Evolutionary conservation across 1,140 invertebrate species (phyloP).

Genomic region (Thaumatotibia leucotreta): DNA sequence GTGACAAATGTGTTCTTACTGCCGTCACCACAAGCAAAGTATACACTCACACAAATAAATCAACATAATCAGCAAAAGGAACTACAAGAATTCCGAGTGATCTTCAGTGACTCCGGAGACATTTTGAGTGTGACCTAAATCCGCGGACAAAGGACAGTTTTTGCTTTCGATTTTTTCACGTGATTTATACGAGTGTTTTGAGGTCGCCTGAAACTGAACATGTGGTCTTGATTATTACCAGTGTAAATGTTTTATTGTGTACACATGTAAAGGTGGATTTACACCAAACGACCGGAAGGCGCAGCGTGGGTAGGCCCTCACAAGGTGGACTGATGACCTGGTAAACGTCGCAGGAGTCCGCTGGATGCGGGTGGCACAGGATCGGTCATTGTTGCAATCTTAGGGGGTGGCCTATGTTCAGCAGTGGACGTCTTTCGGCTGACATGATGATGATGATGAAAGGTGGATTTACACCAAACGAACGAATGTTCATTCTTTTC

Average conservation of each 20-base stretch:
- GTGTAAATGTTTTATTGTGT: background rate
- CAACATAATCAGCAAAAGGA: background rate
- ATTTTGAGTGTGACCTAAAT: background rate
- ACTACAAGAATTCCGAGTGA: background rate
- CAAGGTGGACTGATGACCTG: too few relatives aligned
- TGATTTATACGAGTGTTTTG: background rate
- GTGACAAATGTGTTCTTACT: background rate
- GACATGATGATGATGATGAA: too few relatives aligned
- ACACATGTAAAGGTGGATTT: background rate
- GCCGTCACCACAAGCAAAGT: too few relatives aligned
- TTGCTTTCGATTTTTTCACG: background rate
- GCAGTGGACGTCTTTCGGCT: too few relatives aligned
- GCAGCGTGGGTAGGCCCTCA: too few relatives aligned
- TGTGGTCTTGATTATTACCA: background rate
- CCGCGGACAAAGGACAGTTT: background rate
- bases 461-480: too few relatives aligned
- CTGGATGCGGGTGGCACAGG: too few relatives aligned
- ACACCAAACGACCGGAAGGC: too few relatives aligned
- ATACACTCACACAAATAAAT: background rate
- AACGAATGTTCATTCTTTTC: too few relatives aligned
- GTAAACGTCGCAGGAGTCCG: too few relatives aligned
- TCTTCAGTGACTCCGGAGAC: background rate
- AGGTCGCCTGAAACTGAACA: background rate
- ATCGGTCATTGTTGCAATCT: too few relatives aligned
- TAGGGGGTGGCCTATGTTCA: too few relatives aligned